phyloP scores from a whole-genome alignment of 2,888 invertebrate genomes.

The Chymomyza caudatula region DNA sequence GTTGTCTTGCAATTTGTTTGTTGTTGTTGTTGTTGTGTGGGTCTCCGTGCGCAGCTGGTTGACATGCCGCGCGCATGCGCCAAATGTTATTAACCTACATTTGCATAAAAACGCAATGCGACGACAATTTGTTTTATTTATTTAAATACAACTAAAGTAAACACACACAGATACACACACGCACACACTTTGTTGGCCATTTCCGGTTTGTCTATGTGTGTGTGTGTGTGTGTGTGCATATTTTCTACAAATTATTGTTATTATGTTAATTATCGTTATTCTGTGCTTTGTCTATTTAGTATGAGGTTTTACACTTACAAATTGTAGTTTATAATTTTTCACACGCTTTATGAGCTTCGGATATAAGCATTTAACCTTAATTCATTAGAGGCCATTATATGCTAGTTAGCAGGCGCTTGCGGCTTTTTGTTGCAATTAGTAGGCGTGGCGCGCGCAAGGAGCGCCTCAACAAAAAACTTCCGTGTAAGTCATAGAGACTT shows the following conservation, averaged over 20 bases:
- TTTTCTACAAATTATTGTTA: conserved; percentile 49
- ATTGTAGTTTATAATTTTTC: conserved; percentile 52
- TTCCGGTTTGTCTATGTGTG: conserved; percentile 52
- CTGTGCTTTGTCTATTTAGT: not conserved
- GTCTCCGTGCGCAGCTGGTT: conserved; percentile 12
- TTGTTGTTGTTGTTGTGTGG: conserved; percentile 23
- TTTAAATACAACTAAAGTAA: conserved; percentile 6
- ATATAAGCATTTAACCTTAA: conserved; percentile 65
- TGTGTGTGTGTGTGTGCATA: conserved; percentile 27
- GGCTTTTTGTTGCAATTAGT: conserved; percentile 2
- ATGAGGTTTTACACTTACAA: conserved; percentile 19
- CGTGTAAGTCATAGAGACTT: not conserved
- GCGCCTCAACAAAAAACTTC: not conserved
- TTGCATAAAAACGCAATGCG: conserved; percentile 58
- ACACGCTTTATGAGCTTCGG: conserved; percentile 66
- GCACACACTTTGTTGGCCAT: too few species aligned
- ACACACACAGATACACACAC: conserved; percentile 29
- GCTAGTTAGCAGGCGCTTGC: not conserved
- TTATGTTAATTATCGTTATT: conserved; percentile 38
- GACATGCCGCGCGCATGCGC: conserved; percentile 58
- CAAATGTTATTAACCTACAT: conserved; percentile 68
- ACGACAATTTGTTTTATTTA: conserved; percentile 38
- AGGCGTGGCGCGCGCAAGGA: not conserved
- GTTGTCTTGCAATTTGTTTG: not conserved
- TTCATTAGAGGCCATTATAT: conserved; percentile 18